Percentiles rank a stretch among this genome's conserved stretches.
These are phyloP conservation scores for Huso huso DNA, from an alignment of 2,797 vertebrate species.

Conservation along the genomic window DNA sequence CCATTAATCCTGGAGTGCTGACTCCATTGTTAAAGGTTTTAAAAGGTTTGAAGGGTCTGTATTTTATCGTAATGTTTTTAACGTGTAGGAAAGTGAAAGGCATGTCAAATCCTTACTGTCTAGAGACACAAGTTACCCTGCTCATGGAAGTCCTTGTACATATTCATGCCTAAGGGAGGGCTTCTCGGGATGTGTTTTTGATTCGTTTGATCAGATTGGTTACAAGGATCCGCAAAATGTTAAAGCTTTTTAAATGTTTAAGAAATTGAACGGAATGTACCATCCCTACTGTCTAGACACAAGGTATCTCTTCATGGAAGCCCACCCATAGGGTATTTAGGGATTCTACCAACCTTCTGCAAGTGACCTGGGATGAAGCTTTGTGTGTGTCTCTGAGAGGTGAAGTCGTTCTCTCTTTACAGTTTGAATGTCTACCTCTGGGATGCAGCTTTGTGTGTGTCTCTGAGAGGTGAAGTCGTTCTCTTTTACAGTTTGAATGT, in stretches of 20 bases:
- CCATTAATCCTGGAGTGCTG: background rate
- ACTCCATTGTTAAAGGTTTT: too few relatives aligned
- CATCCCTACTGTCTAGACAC: constrained; percentile 24
- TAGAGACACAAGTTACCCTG: too few relatives aligned
- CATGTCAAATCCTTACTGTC: too few relatives aligned
- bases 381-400: background rate
- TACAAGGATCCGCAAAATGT: constrained; percentile 25
- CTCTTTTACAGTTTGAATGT: constrained; percentile 43
- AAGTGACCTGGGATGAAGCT: constrained; percentile 29
- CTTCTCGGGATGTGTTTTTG: background rate
- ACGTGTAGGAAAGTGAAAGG: too few relatives aligned
- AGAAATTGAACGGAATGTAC: constrained; percentile 6
- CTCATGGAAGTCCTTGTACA: too few relatives aligned
- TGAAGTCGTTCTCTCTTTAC: constrained; percentile 7
- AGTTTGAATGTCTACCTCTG: constrained; percentile 58
- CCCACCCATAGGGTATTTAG: background rate
- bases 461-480: background rate
- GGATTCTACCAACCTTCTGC: too few relatives aligned
- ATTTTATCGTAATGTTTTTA: too few relatives aligned
- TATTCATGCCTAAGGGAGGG: too few relatives aligned
- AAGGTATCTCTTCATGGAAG: constrained; percentile 36
- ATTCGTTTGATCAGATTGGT: background rate
- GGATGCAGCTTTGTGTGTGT: constrained; percentile 28
- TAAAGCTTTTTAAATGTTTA: constrained; percentile 33
- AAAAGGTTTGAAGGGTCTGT: too few relatives aligned